Evolutionary conservation across 2,113 vertebrate genomes (phyloP).

Genomic region (Pterophyllum scalare): DNA sequence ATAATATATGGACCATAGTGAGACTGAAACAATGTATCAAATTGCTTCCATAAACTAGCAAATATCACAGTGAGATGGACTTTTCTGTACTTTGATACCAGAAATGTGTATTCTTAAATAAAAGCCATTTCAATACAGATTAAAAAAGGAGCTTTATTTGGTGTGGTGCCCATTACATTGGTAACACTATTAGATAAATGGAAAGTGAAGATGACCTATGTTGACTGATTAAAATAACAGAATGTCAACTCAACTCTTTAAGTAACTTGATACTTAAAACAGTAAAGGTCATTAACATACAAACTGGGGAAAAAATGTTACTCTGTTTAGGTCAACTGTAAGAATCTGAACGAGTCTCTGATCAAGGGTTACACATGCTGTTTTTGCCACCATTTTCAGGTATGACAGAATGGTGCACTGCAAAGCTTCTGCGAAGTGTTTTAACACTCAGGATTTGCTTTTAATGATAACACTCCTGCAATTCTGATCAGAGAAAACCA

Average conservation of each 20-base stretch:
- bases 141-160: constrained; percentile 70
- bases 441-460: constrained; percentile 44
- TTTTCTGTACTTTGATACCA: background rate
- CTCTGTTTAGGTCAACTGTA: constrained; percentile 37
- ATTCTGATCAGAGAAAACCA: constrained; percentile 61
- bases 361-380: constrained; percentile 56
- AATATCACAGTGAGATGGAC: background rate
- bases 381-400: constrained; percentile 29
- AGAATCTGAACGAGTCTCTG: constrained; percentile 47
- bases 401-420: constrained; percentile 53
- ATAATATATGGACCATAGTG: background rate
- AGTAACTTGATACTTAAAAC: constrained; percentile 52
- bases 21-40: background rate
- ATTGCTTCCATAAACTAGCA: background rate
- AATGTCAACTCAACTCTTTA: constrained; percentile 52
- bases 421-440: constrained; percentile 47
- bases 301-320: constrained; percentile 42
- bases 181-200: constrained; percentile 67
- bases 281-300: constrained; percentile 51
- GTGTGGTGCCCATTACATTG: constrained; percentile 61
- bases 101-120: background rate
- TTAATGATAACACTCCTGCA: constrained; percentile 50
- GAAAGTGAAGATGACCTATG: constrained; percentile 54
- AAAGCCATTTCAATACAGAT: constrained; percentile 18
- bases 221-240: constrained; percentile 51